Percentiles rank a stretch among this genome's conserved stretches.
phyloP scores from a whole-genome alignment of 2,797 vertebrate genomes.

The Salmo trutta region DNA sequence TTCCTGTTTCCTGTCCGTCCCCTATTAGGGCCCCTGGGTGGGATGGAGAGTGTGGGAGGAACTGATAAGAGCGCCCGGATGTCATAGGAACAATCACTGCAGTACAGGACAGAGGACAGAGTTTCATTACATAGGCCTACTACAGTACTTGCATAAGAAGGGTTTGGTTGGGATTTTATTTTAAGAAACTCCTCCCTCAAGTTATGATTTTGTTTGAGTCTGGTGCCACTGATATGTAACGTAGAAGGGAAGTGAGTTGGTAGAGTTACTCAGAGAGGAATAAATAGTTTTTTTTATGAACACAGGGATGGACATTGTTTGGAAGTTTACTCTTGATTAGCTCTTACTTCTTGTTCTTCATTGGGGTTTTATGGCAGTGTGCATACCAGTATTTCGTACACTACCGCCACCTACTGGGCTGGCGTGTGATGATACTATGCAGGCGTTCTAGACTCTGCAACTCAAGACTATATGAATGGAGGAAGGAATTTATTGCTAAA shows the following conservation, averaged over 20 bases:
- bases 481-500: no score
- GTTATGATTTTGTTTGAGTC: not conserved
- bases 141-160: not conserved
- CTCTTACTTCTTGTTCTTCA: not conserved
- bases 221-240: not conserved
- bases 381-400: no score
- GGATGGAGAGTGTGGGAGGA: not conserved
- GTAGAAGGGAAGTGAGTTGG: not conserved
- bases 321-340: not conserved
- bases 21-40: not conserved
- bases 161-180: not conserved
- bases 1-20: constrained; percentile 10
- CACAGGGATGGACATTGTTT: not conserved
- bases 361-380: not conserved
- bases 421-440: no score
- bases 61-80: constrained; percentile 1
- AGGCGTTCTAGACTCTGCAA: no score
- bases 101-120: not conserved
- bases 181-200: not conserved
- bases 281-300: not conserved
- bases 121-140: not conserved
- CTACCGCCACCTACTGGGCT: no score
- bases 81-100: not conserved
- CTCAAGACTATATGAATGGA: no score
- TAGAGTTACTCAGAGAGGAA: not conserved